Evolutionary conservation across 1,140 invertebrate species (phyloP), one percentile per base, ranked within the genome.

Genomic region (Lordiphosa mommai): DNA sequence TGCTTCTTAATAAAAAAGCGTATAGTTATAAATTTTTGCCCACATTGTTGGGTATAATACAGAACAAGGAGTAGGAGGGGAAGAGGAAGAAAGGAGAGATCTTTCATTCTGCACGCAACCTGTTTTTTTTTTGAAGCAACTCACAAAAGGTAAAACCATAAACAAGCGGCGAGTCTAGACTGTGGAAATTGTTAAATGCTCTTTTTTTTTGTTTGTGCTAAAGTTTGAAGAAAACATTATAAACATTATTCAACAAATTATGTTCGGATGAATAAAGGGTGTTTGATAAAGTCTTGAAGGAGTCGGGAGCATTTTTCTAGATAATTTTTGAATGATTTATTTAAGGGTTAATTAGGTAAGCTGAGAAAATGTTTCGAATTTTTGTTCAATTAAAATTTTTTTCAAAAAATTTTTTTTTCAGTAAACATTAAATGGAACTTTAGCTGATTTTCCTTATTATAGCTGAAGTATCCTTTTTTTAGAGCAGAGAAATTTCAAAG

Each of bases 11-110:
- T 79, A 80, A 74, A 67, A 80, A 70, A 58, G 53, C 71, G 76
- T 69, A 82, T 82, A 82, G 74, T 82, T 80, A 80, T 82, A 82
- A 82, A 82, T 80, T 80, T 80, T 64, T 80, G 65, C 56, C 53
- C 51, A 5, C 20, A 17, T 16, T 13, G 7, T 38, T 17, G 10
- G 20, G 20, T 27, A 12, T 41, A 10, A 9, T 38, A 3, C 20
- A 6, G 27, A 23, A 17, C 27, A 27, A 12, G 20, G 27, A 43
- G 40, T 43, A 27, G 27, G 17, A 23, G n/a, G 3, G 8, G 40
- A 27, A 43, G 27, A 27, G 40, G n/a, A 2, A 12, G 40, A 27
- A 43, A 43, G 12, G 40, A 23, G 40, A 43, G 40, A 43, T 43
- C 40, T 43, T 8, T 41, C 36, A 58, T 72, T 59, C 47, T 68